phyloP scores from a whole-genome alignment of 2,888 invertebrate genomes.

The Apamea monoglypha region DNA sequence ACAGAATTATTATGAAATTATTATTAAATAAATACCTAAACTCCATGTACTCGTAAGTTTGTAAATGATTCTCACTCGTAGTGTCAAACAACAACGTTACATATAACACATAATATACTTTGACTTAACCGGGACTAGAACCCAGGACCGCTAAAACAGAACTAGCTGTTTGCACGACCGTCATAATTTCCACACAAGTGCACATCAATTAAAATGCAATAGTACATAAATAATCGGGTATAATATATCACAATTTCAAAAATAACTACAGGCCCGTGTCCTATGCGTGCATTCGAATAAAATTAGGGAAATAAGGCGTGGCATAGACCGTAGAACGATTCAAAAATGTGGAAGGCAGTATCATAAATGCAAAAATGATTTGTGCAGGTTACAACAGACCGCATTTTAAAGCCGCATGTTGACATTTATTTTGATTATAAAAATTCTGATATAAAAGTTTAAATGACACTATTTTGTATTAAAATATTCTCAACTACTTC shows the following conservation, averaged over 20 bases:
- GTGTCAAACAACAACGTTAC: slow-evolving; percentile 44
- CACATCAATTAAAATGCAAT: slow-evolving; percentile 61
- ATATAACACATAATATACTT: slow-evolving; percentile 22
- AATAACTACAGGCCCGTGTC: slow-evolving; percentile 56
- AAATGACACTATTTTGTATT: slow-evolving; percentile 17
- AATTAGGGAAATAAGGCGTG: slow-evolving; percentile 48
- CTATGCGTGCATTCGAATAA: slow-evolving; percentile 41
- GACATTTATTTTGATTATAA: slow-evolving; percentile 12
- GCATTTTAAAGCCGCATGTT: slow-evolving; percentile 27
- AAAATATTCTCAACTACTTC: slow-evolving; percentile 25
- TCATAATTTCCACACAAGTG: slow-evolving; percentile 38
- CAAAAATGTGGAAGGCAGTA: slow-evolving; percentile 7
- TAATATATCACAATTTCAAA: slow-evolving; percentile 68
- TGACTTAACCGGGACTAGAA: slow-evolving; percentile 33
- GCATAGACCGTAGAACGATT: slow-evolving; percentile 27
- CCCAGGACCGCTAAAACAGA: slow-evolving; percentile 23
- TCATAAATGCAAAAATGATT: slow-evolving; percentile 55
- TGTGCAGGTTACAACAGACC: slow-evolving; percentile 49
- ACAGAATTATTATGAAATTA: slow-evolving; percentile 26
- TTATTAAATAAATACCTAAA: slow-evolving; percentile 43
- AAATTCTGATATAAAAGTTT: slow-evolving; percentile 33
- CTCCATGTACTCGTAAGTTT: slow-evolving; percentile 45
- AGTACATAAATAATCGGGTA: slow-evolving; percentile 62
- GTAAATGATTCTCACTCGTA: slow-evolving; percentile 54
- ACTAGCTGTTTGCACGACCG: slow-evolving; percentile 13